These are phyloP conservation scores for Aporophyla lueneburgensis DNA, from an alignment of 2,888 invertebrate genomes.

Conservation along the genomic window DNA sequence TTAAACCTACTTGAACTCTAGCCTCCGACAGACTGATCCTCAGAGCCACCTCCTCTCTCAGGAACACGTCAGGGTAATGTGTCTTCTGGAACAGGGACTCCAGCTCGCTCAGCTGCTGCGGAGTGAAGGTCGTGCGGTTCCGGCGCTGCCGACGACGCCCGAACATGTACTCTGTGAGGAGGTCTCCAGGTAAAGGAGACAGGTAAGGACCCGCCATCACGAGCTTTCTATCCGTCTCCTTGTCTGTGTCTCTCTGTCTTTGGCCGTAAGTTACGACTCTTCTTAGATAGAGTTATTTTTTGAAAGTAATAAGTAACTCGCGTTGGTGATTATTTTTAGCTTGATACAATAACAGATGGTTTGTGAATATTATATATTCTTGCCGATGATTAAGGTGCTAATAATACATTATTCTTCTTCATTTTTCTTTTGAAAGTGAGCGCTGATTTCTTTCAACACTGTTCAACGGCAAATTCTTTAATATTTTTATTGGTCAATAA, in stretches of 20 bases:
- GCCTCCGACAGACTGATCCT: slow-evolving; percentile 98
- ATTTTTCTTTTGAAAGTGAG: not conserved
- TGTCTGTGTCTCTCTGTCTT: not conserved
- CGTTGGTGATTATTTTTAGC: not conserved
- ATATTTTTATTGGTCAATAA: not conserved
- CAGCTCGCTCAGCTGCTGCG: slow-evolving; percentile 97
- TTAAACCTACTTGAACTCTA: slow-evolving; percentile 94
- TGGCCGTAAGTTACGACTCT: not conserved
- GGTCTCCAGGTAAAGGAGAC: slow-evolving; percentile 96
- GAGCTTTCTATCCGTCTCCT: not conserved
- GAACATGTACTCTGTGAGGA: slow-evolving; percentile 98
- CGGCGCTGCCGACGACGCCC: slow-evolving; percentile 96
- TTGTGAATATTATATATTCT: not conserved
- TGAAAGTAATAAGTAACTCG: not conserved
- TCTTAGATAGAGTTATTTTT: not conserved
- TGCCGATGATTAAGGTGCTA: not conserved
- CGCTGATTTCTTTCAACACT: not conserved
- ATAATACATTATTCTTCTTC: not conserved
- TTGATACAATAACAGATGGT: not conserved
- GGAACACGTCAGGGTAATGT: slow-evolving; percentile 97
- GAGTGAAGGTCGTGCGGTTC: slow-evolving; percentile 98
- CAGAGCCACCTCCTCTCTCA: slow-evolving; percentile 97
- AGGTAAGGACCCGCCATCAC: slow-evolving; percentile 96
- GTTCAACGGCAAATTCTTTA: not conserved
- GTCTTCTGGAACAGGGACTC: slow-evolving; percentile 98